These are phyloP conservation scores for Brachionus manjavacas DNA, from an alignment of 1,140 invertebrate species.

Conservation along the genomic window DNA sequence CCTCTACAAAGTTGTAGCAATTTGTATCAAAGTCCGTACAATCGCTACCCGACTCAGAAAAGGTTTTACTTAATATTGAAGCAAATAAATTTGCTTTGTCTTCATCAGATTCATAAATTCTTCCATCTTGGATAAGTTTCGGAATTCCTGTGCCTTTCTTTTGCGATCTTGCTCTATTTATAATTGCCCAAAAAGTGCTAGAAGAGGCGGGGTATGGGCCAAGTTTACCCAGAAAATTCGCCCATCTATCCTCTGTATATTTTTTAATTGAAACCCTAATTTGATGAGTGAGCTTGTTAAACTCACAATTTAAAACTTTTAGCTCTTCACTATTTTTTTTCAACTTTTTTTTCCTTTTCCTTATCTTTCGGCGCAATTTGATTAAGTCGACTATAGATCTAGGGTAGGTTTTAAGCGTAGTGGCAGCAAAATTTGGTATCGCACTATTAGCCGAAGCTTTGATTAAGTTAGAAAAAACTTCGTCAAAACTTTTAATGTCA, in stretches of 20 bases:
- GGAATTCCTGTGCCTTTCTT: neutral
- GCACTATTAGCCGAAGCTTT: neutral
- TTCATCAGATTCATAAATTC: neutral
- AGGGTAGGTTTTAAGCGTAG: neutral
- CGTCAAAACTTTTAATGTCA: too few species aligned
- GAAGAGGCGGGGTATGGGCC: too few species aligned
- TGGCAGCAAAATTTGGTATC: neutral
- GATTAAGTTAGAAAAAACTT: too few species aligned
- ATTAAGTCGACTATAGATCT: neutral
- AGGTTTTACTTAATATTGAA: neutral
- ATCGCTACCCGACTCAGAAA: neutral
- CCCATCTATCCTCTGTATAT: too few species aligned
- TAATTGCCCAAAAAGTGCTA: too few species aligned
- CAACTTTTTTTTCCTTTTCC: neutral
- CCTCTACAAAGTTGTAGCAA: neutral
- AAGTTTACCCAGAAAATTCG: too few species aligned
- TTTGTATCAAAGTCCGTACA: neutral
- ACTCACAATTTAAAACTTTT: too few species aligned
- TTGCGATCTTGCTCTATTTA: neutral
- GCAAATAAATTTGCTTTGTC: neutral
- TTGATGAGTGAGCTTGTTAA: too few species aligned
- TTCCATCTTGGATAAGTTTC: neutral
- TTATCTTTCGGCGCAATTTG: neutral
- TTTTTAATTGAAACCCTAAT: too few species aligned
- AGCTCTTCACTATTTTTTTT: neutral